These are phyloP conservation scores for Spermophilus dauricus DNA, from an alignment of 2,113 vertebrate species.

Conservation along the genomic window DNA sequence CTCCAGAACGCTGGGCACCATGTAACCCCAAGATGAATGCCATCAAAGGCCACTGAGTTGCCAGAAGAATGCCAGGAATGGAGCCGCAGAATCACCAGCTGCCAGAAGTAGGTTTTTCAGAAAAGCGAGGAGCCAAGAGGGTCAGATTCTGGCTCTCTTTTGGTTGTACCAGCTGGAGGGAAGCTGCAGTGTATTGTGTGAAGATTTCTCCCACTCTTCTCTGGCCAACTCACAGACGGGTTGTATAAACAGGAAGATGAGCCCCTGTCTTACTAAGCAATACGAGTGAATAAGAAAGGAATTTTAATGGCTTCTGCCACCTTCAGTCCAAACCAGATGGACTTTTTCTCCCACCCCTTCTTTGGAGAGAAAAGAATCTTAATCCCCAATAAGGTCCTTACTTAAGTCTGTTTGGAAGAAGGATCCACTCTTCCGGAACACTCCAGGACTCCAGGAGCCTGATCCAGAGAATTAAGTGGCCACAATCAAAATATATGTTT, in stretches of 20 bases:
- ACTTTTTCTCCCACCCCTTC: neutral
- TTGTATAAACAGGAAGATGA: conserved; percentile 74
- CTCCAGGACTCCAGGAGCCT: conserved; percentile 47
- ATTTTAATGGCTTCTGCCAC: conserved; percentile 22
- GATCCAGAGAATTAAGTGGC: conserved; percentile 51
- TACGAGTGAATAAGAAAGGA: conserved; percentile 3
- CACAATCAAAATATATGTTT: conserved; percentile 50
- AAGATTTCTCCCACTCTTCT: conserved; percentile 42
- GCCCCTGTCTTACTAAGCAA: neutral
- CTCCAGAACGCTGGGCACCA: neutral
- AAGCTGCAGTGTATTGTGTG: neutral
- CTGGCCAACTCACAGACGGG: conserved; percentile 47
- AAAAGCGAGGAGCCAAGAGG: neutral
- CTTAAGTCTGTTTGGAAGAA: conserved; percentile 61
- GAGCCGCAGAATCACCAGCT: neutral
- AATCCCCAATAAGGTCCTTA: neutral
- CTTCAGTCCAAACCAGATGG: conserved; percentile 60
- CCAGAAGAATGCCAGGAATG: conserved; percentile 24
- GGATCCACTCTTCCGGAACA: neutral
- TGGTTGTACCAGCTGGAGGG: neutral
- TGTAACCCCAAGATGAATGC: neutral
- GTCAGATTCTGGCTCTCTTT: neutral
- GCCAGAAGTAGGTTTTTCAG: neutral
- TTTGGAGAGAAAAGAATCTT: conserved; percentile 43
- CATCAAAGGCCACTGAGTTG: neutral